Conservation (phyloP, 2,888 invertebrate species). For the Uloborus plumipes region DNA sequence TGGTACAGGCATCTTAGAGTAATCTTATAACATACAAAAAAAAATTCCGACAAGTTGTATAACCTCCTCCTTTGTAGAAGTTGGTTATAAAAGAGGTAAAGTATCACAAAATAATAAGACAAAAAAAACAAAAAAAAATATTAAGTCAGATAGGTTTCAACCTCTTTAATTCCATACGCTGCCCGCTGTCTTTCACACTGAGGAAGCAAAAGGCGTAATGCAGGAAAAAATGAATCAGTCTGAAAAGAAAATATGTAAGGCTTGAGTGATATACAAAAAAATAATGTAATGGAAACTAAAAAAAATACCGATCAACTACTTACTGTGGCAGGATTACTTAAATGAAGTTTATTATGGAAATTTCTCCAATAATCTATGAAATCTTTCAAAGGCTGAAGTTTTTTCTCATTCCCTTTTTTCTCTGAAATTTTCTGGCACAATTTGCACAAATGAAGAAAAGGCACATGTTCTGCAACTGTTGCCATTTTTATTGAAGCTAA, state of each 20-base stretch:
- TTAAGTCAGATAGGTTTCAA: constrained; percentile 60
- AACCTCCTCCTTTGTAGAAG: too few species aligned
- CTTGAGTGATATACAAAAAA: not conserved
- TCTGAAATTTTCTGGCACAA: constrained; percentile 76
- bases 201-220: constrained; percentile 85
- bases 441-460: constrained; percentile 71
- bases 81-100: too few species aligned
- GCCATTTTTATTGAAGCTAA: constrained; percentile 26
- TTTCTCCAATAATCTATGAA: constrained; percentile 72
- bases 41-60: too few species aligned
- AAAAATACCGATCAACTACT: not conserved
- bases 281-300: not conserved
- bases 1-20: too few species aligned
- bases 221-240: constrained; percentile 77
- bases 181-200: constrained; percentile 83
- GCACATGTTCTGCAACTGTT: constrained; percentile 68
- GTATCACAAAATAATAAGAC: too few species aligned
- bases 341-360: constrained; percentile 70
- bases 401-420: constrained; percentile 71
- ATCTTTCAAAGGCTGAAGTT: constrained; percentile 70
- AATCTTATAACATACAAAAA: too few species aligned
- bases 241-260: constrained; percentile 72
- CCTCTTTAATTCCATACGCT: constrained; percentile 86
- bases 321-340: constrained; percentile 67
- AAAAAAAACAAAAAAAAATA: too few species aligned